These are phyloP conservation scores for Fragum sueziense DNA, from an alignment of 2,888 invertebrate genomes.

Conservation along the genomic window DNA sequence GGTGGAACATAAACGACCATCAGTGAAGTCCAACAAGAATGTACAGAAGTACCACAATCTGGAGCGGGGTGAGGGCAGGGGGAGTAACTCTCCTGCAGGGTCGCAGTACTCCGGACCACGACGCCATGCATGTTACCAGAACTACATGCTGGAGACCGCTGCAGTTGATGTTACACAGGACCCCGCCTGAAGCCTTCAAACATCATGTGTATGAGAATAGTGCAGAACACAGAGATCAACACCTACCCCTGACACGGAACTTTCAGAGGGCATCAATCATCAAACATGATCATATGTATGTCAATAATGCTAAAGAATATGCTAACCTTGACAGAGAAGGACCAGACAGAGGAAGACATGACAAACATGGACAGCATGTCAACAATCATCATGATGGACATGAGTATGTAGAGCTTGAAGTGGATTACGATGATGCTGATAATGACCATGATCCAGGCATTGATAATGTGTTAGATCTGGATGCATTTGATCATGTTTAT, in stretches of 20 bases:
- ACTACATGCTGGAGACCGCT: constrained; percentile 51
- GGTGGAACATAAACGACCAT: constrained; percentile 14
- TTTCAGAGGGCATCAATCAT: background rate
- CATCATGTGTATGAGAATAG: background rate
- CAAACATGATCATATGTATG: background rate
- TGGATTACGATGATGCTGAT: constrained; percentile 19
- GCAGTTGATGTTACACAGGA: constrained; percentile 20
- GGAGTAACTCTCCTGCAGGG: background rate
- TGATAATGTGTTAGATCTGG: constrained; percentile 9
- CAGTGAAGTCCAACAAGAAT: constrained; percentile 49
- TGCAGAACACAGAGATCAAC: background rate
- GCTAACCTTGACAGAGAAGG: background rate
- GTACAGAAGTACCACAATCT: constrained; percentile 33
- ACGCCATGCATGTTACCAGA: constrained; percentile 45
- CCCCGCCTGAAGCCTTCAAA: no score
- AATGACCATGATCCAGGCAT: background rate
- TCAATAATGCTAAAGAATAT: background rate
- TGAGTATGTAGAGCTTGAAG: background rate
- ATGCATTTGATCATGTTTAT: constrained; percentile 2
- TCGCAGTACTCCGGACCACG: constrained; percentile 21
- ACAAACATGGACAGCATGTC: no score
- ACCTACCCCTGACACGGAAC: background rate
- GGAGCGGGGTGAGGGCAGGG: background rate
- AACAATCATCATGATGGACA: background rate
- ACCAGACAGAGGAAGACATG: background rate